Conservation (phyloP, 2,113 vertebrate species). For the Xyliphius kryptos region DNA sequence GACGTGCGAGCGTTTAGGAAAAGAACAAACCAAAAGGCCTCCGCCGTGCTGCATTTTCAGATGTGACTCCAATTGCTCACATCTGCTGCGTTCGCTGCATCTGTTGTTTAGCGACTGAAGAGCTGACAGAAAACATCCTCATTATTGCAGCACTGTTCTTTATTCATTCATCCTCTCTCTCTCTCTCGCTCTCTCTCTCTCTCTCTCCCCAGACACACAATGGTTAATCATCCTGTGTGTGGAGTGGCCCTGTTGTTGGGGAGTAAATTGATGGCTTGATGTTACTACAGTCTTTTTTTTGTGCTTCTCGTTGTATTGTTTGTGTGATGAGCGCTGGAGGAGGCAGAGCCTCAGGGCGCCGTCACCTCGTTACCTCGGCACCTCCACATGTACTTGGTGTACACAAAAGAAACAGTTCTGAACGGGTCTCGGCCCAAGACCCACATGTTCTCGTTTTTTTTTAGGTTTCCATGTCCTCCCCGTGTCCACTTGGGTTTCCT, state of each 20-base stretch:
- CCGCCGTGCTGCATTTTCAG: conserved; percentile 56
- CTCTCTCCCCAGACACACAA: conserved; percentile 22
- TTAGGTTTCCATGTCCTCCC: too few relatives aligned
- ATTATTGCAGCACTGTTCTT: conserved; percentile 55
- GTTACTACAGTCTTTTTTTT: conserved; percentile 7
- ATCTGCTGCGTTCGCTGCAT: conserved; percentile 66
- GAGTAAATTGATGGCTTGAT: conserved; percentile 35
- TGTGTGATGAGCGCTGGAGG: background rate
- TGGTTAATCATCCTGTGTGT: conserved; percentile 32
- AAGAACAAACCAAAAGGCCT: conserved; percentile 14
- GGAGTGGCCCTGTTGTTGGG: conserved; percentile 19
- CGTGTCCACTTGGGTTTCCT: too few relatives aligned
- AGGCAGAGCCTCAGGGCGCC: background rate
- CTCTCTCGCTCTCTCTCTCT: conserved; percentile 17
- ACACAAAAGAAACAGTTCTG: too few relatives aligned
- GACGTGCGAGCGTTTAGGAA: conserved; percentile 17
- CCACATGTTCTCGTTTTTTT: too few relatives aligned
- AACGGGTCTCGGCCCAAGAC: too few relatives aligned
- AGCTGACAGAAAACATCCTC: conserved; percentile 67
- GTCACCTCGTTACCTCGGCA: too few relatives aligned
- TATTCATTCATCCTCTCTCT: conserved; percentile 55
- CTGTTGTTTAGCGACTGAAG: conserved; percentile 65
- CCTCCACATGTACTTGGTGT: too few relatives aligned
- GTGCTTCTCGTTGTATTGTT: conserved; percentile 1
- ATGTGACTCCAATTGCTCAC: conserved; percentile 70